A percentile compares a stretch with the other conserved stretches of the same genome.
Evolutionary conservation across 1,140 invertebrate genomes (phyloP).

Genomic region (Drosophila seguyi): DNA sequence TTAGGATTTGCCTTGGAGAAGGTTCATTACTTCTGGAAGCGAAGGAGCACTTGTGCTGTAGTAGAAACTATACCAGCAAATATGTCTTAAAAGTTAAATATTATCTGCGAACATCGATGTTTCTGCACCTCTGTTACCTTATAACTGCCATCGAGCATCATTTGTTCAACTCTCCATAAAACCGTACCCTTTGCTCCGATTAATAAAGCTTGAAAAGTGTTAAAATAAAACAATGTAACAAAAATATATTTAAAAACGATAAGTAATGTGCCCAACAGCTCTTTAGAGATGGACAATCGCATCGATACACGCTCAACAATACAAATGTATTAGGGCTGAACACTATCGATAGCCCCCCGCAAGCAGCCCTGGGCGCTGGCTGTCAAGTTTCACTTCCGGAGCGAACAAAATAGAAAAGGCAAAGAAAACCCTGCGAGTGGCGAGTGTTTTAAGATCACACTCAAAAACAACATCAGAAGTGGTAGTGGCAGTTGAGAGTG

Average conservation of each 20-base stretch:
- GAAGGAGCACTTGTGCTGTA: neutral
- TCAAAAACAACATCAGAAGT: slow-evolving; percentile 84
- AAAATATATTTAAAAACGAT: neutral
- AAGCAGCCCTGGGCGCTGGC: slow-evolving; percentile 56
- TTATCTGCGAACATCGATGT: neutral
- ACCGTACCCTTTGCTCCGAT: neutral
- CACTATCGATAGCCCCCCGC: slow-evolving; percentile 25
- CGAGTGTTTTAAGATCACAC: slow-evolving; percentile 85
- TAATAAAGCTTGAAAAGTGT: neutral
- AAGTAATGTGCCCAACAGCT: neutral
- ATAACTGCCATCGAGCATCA: too few species aligned
- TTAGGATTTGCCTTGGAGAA: slow-evolving; percentile 56
- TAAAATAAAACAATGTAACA: neutral
- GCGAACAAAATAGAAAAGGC: slow-evolving; percentile 80
- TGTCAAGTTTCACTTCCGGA: slow-evolving; percentile 82
- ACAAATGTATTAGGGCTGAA: neutral
- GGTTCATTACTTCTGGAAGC: slow-evolving; percentile 22
- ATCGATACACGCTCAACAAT: slow-evolving; percentile 18
- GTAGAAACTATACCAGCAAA: too few species aligned
- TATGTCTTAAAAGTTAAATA: neutral
- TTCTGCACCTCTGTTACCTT: too few species aligned
- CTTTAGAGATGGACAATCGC: neutral
- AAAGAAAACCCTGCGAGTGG: slow-evolving; percentile 83
- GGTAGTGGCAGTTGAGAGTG: slow-evolving; percentile 81
- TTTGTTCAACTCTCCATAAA: too few species aligned